These are phyloP conservation scores for Champsocephalus gunnari DNA, from an alignment of 2,797 vertebrate species.

Conservation along the genomic window DNA sequence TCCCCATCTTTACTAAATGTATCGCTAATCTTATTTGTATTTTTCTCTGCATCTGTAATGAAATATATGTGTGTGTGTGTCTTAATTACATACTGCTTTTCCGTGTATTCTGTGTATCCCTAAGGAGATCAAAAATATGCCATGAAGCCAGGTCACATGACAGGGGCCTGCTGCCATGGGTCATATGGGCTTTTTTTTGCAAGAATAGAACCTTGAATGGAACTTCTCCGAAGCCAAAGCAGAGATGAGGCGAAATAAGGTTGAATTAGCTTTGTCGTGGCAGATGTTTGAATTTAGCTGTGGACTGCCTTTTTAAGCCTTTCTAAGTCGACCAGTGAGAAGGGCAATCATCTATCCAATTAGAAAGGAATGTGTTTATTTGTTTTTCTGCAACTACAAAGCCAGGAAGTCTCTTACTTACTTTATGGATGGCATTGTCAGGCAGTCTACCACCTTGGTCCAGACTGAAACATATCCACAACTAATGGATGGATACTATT, in stretches of 20 bases:
- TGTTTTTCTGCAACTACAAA: neutral
- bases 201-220: neutral
- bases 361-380: neutral
- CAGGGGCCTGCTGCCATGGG: too few relatives aligned
- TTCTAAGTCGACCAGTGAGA: neutral
- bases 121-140: neutral
- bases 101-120: neutral
- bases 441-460: too few relatives aligned
- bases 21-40: neutral
- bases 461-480: too few relatives aligned
- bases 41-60: neutral
- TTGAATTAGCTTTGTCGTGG: neutral
- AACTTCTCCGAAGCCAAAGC: neutral
- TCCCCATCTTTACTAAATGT: neutral
- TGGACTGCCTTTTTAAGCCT: neutral
- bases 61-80: neutral
- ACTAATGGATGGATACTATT: too few relatives aligned
- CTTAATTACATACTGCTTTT: neutral
- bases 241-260: neutral
- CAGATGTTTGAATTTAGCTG: neutral
- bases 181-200: neutral
- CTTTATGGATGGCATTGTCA: too few relatives aligned
- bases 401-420: neutral
- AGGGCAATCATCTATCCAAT: too few relatives aligned
- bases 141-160: neutral